Evolutionary conservation across 2,797 vertebrate genomes (phyloP), one percentile per base, ranked within the genome.

Genomic region (Gobio occitaniae): DNA sequence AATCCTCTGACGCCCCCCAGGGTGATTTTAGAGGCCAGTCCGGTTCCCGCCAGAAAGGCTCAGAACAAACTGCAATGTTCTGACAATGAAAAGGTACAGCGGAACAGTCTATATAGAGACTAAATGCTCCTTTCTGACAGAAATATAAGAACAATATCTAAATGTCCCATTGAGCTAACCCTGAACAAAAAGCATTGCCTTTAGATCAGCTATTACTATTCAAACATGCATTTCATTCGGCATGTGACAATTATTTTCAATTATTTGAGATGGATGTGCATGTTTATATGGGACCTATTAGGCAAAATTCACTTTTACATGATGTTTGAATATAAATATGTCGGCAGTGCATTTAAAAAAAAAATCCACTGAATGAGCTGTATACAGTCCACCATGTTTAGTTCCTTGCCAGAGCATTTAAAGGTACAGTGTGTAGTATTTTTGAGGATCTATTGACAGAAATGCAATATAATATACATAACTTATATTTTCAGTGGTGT

Each of bases 41-140:
- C 12, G 4, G 21, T 25, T 63, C 38, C 56, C 2, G 2, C 25
- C 11, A 16, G 21, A 48, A 52, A 41, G 19, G 19, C 19, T 47
- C 41, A 82, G 59, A 82, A 74, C 56, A 69, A 80, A 29, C 21
- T 17, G 21, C 66, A 61, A 21, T 61, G 36, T 71, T 61, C 52
- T 29, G 50, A 38, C 29, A 70, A 15, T 11, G 12, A 12, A 81
- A 81, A 54, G 4, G 1, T 56, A 16, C 19, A 54, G 41, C 48
- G 16, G 2, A 78, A 16, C 78, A 32, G 44, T 19, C 3, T 3
- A 17, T 71, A 61, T 16, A 78, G 50, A 44, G 16, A 74, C 4
- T 25, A 59, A 25, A 80, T 29, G 56, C 9, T 70, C 16, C n/a
- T 44, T 71, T 59, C n/a, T 52, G 44, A 19, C 50, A 52, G 6